These are phyloP conservation scores for Pteronura brasiliensis DNA, from an alignment of 2,113 vertebrate genomes.

Conservation along the genomic window DNA sequence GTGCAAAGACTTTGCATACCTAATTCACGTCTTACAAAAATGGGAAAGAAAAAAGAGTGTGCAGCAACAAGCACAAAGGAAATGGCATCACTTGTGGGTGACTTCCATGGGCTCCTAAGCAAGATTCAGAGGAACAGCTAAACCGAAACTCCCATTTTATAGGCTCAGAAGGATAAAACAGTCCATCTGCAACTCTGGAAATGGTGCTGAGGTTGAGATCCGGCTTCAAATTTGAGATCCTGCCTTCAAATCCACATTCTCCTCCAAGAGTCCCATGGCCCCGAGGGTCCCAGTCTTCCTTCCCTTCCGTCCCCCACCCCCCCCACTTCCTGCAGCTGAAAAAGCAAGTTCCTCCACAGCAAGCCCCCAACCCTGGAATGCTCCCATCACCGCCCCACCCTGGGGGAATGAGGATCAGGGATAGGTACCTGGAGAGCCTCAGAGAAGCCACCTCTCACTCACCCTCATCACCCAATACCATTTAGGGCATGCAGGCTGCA, in stretches of 20 bases:
- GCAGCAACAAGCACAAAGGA: not conserved
- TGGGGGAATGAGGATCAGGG: not conserved
- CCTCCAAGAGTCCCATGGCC: not conserved
- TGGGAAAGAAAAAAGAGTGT: not conserved
- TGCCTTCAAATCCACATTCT: not conserved
- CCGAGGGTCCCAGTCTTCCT: not conserved
- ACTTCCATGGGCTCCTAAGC: not conserved
- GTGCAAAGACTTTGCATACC: not conserved
- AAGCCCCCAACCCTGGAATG: not conserved
- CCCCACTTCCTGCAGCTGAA: not conserved
- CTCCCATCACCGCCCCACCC: not conserved
- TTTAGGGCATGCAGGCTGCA: not conserved
- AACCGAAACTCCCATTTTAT: not conserved
- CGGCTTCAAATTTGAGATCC: no score
- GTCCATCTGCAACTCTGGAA: not conserved
- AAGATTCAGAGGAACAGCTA: not conserved
- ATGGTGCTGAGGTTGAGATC: not conserved
- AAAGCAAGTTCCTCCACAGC: not conserved
- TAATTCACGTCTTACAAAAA: not conserved
- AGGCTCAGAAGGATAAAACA: not conserved
- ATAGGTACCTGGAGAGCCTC: not conserved
- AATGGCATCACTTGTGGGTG: not conserved
- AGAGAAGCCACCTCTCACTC: not conserved
- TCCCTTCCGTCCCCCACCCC: accelerated
- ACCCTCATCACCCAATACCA: not conserved